phyloP scores from a whole-genome alignment of 2,113 vertebrate species.

The Eurypyga helias region DNA sequence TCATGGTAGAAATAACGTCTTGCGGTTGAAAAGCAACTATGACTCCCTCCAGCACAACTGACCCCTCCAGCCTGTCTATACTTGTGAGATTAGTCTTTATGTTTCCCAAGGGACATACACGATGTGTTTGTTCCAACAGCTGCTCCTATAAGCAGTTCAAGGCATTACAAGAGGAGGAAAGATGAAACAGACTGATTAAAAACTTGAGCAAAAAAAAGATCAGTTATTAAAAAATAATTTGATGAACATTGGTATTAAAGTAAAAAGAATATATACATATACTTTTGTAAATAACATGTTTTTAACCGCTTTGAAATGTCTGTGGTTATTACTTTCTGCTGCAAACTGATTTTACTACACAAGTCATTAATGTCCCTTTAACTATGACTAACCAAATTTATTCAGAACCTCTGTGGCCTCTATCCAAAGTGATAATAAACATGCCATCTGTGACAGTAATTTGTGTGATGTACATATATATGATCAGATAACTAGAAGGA shows the following conservation, averaged over 20 bases:
- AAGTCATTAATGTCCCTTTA: background rate
- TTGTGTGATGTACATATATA: background rate
- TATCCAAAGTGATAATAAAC: background rate
- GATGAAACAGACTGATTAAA: background rate
- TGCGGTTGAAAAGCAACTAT: background rate
- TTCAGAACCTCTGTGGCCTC: background rate
- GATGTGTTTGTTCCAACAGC: background rate
- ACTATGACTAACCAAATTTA: background rate
- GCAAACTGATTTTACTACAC: background rate
- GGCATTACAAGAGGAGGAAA: background rate
- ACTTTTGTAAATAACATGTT: background rate
- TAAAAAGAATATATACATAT: background rate
- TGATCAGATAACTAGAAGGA: background rate
- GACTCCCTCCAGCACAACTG: background rate
- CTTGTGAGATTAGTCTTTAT: slow-evolving; percentile 18
- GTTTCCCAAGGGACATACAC: background rate
- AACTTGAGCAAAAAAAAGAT: background rate
- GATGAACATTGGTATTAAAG: background rate
- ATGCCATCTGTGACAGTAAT: background rate
- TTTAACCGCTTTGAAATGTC: background rate
- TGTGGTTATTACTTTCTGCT: background rate
- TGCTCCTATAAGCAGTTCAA: background rate
- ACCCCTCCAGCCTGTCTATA: background rate
- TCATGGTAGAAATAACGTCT: background rate
- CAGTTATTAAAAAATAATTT: background rate